phyloP scores from a whole-genome alignment of 2,888 invertebrate genomes.

The Dasysyrphus tricinctus region DNA sequence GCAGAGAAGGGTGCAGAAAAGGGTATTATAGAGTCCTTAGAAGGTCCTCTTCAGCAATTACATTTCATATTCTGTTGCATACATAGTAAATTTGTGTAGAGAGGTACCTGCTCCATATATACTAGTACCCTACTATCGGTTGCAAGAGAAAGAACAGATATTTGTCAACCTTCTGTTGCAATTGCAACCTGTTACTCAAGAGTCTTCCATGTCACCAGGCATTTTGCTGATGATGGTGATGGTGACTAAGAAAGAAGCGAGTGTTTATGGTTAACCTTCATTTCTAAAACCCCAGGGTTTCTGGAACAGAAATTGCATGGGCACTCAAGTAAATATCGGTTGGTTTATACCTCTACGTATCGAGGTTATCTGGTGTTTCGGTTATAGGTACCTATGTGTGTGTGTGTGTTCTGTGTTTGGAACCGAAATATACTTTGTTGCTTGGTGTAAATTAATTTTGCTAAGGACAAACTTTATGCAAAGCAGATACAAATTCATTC shows the following conservation, averaged over 20 bases:
- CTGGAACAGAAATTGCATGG: neutral
- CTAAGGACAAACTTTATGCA: constrained; percentile 1
- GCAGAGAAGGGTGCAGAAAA: neutral
- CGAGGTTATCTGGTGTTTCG: neutral
- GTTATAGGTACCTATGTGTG: neutral
- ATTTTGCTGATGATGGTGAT: constrained; percentile 5
- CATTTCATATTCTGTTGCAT: constrained; percentile 54
- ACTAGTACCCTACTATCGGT: neutral
- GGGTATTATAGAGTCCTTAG: constrained; percentile 13
- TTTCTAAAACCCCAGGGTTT: neutral
- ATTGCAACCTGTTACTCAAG: constrained; percentile 56
- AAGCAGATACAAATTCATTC: neutral
- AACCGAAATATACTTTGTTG: neutral
- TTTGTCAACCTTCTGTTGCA: constrained; percentile 11
- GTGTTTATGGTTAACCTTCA: constrained; percentile 18
- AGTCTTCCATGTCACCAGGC: constrained; percentile 38
- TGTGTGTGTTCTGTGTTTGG: neutral
- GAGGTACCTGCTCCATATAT: neutral
- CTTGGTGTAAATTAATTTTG: constrained; percentile 12
- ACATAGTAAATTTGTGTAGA: constrained; percentile 9
- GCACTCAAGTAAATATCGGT: constrained; percentile 2
- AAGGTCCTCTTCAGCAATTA: constrained; percentile 43
- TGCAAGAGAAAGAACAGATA: neutral
- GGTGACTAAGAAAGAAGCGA: neutral
- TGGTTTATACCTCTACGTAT: no score